Conservation (phyloP, 2,113 vertebrate genomes). For the Psilopogon haemacephalus region DNA sequence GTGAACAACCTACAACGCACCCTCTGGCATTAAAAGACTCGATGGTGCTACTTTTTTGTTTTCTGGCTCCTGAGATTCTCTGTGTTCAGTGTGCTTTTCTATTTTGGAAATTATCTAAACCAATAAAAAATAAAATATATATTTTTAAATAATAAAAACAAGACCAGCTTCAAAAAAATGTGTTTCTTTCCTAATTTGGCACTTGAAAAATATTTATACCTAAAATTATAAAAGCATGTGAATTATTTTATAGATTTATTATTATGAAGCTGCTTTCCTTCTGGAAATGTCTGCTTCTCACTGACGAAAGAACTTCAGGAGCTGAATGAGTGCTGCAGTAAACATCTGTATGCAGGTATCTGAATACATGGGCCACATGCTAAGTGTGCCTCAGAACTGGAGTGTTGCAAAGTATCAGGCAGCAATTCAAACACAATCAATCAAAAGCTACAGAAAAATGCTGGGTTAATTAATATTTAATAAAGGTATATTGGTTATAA, state of each 20-base stretch:
- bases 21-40: not conserved
- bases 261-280: not conserved
- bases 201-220: not conserved
- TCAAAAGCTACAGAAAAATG: constrained; percentile 19
- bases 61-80: not conserved
- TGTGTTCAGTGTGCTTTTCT: not conserved
- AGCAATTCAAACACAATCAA: constrained; percentile 23
- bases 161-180: not conserved
- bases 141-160: not conserved
- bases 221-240: not conserved
- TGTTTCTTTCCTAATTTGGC: not conserved
- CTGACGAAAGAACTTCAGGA: constrained; percentile 4
- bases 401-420: constrained; percentile 16
- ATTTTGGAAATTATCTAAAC: not conserved
- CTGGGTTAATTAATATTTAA: constrained; percentile 58
- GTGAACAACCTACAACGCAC: not conserved
- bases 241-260: not conserved
- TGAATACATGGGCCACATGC: not conserved
- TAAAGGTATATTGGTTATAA: constrained; percentile 34
- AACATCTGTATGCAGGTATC: not conserved
- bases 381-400: not conserved
- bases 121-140: not conserved
- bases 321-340: constrained; percentile 1
- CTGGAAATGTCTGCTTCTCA: not conserved
- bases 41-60: not conserved